Conservation (phyloP, 2,888 invertebrate genomes). For the Parnassius mnemosyne region DNA sequence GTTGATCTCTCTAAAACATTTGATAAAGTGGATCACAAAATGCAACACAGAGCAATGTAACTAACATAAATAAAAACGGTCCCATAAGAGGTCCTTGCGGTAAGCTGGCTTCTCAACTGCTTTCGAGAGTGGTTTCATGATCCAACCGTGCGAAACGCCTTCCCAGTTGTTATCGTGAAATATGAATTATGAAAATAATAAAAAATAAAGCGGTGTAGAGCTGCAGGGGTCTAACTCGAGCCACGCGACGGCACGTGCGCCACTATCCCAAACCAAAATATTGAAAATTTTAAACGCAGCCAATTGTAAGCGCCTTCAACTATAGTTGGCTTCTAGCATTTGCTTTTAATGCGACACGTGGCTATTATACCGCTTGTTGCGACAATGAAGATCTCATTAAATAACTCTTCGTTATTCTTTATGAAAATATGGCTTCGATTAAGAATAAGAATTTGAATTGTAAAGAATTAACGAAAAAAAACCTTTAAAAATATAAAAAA, state of each 20-base stretch:
- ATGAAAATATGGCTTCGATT: too few relatives aligned
- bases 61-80: constrained; percentile 74
- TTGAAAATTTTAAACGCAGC: constrained; percentile 75
- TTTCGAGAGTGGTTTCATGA: constrained; percentile 71
- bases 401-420: neutral
- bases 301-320: constrained; percentile 42
- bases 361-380: constrained; percentile 29
- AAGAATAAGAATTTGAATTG: too few relatives aligned
- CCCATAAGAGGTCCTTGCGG: constrained; percentile 74
- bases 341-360: constrained; percentile 67
- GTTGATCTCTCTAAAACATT: constrained; percentile 71
- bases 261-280: constrained; percentile 62
- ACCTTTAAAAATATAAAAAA: too few relatives aligned
- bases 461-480: too few relatives aligned
- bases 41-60: constrained; percentile 56
- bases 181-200: constrained; percentile 80
- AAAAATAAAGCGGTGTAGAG: constrained; percentile 66
- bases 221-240: constrained; percentile 68
- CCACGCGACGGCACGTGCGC: constrained; percentile 74
- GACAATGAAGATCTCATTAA: neutral
- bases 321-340: constrained; percentile 36
- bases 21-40: constrained; percentile 79
- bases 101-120: constrained; percentile 55
- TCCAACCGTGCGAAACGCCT: constrained; percentile 80
- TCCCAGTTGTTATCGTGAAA: constrained; percentile 78